phyloP scores from a whole-genome alignment of 1,140 invertebrate genomes.

The Pseudomyrmex gracilis region DNA sequence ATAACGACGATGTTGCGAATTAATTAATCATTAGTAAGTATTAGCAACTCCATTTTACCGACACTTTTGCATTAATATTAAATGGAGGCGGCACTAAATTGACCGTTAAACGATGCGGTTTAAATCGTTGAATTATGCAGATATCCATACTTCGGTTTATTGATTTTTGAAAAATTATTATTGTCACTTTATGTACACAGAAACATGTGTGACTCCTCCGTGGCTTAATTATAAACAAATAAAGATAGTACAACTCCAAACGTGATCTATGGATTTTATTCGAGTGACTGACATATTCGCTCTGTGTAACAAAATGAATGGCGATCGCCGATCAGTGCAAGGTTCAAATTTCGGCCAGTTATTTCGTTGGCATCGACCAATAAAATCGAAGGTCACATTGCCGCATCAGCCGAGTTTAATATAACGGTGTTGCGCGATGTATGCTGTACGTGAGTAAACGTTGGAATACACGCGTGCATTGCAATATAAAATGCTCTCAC shows the following conservation, averaged over 20 bases:
- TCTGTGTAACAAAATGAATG: constrained; percentile 30
- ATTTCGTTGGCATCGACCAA: constrained; percentile 45
- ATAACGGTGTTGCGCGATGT: constrained; percentile 37
- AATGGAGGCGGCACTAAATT: not conserved
- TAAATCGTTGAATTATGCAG: constrained; percentile 37
- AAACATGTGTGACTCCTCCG: too few relatives aligned
- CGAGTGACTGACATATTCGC: constrained; percentile 33
- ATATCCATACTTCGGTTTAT: not conserved
- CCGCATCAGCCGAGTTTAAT: constrained; percentile 44
- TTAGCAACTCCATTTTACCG: constrained; percentile 59
- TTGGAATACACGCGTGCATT: constrained; percentile 23
- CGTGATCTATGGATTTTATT: not conserved
- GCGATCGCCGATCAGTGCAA: constrained; percentile 48
- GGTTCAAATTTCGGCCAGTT: constrained; percentile 61
- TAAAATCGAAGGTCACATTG: constrained; percentile 60
- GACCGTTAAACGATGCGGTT: constrained; percentile 40
- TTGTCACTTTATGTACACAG: too few relatives aligned
- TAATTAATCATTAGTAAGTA: constrained; percentile 74
- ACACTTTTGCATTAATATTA: constrained; percentile 48
- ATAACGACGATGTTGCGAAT: constrained; percentile 66
- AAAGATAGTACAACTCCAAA: constrained; percentile 8
- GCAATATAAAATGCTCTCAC: not conserved
- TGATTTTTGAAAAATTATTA: not conserved
- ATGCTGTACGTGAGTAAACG: constrained; percentile 16
- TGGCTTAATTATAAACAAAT: not conserved